Conservation (phyloP, 1,140 invertebrate genomes). For the Sweltsa coloradensis region DNA sequence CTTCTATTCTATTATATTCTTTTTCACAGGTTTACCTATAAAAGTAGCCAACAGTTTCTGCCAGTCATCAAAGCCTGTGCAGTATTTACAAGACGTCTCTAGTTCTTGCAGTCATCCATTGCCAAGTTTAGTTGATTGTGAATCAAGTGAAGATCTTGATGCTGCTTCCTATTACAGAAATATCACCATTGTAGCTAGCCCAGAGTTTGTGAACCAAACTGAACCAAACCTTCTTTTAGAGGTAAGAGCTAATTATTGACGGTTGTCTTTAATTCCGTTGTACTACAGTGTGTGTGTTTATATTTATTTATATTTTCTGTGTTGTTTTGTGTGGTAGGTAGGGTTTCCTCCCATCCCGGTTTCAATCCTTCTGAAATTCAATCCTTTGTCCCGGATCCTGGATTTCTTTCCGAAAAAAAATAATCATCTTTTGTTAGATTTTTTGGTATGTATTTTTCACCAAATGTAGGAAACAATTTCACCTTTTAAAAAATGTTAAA, state of each 20-base stretch:
- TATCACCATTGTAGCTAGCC: slow-evolving; percentile 27
- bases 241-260: slow-evolving; percentile 4
- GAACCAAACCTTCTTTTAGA: slow-evolving; percentile 20
- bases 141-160: neutral
- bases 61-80: slow-evolving; percentile 16
- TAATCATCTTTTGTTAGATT: too few relatives aligned
- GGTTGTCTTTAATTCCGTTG: too few relatives aligned
- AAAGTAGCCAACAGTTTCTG: neutral
- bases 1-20: neutral
- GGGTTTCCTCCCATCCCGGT: too few relatives aligned
- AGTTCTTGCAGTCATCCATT: slow-evolving; percentile 28
- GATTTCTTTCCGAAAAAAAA: too few relatives aligned
- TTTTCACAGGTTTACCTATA: slow-evolving; percentile 1
- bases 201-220: slow-evolving; percentile 24
- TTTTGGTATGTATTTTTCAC: too few relatives aligned
- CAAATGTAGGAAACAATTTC: too few relatives aligned
- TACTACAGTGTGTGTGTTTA: too few relatives aligned
- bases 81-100: slow-evolving; percentile 32
- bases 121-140: neutral
- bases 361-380: too few relatives aligned
- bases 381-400: too few relatives aligned
- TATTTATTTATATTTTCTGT: too few relatives aligned
- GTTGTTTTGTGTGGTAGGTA: too few relatives aligned
- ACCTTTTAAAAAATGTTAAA: too few relatives aligned
- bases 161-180: slow-evolving; percentile 19